Evolutionary conservation across 2,888 invertebrate species (phyloP).

Genomic region (Elysia crispata): DNA sequence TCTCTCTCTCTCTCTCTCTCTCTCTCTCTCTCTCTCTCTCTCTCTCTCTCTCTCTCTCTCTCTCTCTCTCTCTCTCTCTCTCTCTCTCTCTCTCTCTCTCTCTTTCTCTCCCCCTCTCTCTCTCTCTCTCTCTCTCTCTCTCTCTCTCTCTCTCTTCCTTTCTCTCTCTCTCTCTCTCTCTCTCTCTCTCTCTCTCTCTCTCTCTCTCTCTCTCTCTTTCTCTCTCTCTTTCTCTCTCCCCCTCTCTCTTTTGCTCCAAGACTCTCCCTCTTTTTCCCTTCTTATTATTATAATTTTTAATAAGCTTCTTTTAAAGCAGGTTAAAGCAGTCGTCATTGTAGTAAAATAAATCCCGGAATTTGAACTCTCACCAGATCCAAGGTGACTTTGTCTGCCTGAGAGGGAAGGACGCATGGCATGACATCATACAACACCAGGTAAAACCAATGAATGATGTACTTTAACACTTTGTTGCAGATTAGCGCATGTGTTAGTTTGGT

Average conservation of each 20-base stretch:
- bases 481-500: no score
- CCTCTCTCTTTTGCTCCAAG: neutral
- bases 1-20: no score
- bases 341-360: neutral
- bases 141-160: no score
- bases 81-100: constrained; percentile 19
- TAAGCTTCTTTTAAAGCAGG: no score
- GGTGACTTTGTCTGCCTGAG: constrained; percentile 48
- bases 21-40: constrained; percentile 24
- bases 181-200: constrained; percentile 11
- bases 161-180: no score
- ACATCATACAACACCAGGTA: constrained; percentile 51
- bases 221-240: constrained; percentile 19
- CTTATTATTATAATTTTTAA: no score
- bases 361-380: constrained; percentile 37
- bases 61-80: constrained; percentile 32
- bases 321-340: no score
- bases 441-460: neutral
- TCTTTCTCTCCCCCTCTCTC: constrained; percentile 11
- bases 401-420: constrained; percentile 53
- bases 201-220: constrained; percentile 32
- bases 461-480: no score
- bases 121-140: neutral
- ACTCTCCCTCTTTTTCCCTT: no score
- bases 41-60: constrained; percentile 33